These are phyloP conservation scores for Conus betulinus DNA, from an alignment of 1,140 invertebrate species.

Conservation along the genomic window DNA sequence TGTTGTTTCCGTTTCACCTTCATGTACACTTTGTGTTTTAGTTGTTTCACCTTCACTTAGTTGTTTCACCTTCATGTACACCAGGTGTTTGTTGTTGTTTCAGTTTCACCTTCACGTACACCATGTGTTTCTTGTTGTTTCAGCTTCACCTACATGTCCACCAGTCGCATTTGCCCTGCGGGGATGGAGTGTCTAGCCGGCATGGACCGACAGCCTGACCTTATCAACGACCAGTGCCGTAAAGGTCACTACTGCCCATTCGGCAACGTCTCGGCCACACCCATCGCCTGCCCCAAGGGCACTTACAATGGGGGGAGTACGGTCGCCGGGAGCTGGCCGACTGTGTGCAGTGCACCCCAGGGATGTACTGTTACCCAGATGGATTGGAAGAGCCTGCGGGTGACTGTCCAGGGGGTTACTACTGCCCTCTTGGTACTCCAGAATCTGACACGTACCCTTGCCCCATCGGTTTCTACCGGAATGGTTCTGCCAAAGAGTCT, in stretches of 20 bases:
- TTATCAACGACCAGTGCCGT: slow-evolving; percentile 64
- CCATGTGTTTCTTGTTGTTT: not conserved
- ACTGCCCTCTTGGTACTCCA: slow-evolving; percentile 68
- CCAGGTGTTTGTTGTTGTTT: not conserved
- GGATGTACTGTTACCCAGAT: slow-evolving; percentile 64
- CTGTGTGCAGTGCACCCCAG: slow-evolving; percentile 69
- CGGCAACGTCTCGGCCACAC: slow-evolving; percentile 68
- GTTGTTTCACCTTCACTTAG: not conserved
- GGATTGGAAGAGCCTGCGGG: slow-evolving; percentile 56
- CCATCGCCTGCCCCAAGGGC: slow-evolving; percentile 70
- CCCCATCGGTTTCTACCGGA: slow-evolving; percentile 72
- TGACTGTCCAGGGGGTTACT: slow-evolving; percentile 67
- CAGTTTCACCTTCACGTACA: not conserved
- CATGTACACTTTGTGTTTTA: not conserved
- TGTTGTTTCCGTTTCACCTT: not conserved
- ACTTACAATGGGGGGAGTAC: slow-evolving; percentile 66
- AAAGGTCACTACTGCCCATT: slow-evolving; percentile 69
- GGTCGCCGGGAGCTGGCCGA: slow-evolving; percentile 63
- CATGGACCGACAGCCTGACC: slow-evolving; percentile 66
- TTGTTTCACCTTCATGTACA: not conserved
- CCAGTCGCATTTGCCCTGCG: slow-evolving; percentile 64
- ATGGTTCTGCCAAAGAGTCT: slow-evolving; percentile 69
- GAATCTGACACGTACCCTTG: slow-evolving; percentile 62
- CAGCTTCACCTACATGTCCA: slow-evolving; percentile 57
- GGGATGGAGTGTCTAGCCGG: slow-evolving; percentile 71